Conservation (phyloP, 2,888 invertebrate species). For the Macaria notata region DNA sequence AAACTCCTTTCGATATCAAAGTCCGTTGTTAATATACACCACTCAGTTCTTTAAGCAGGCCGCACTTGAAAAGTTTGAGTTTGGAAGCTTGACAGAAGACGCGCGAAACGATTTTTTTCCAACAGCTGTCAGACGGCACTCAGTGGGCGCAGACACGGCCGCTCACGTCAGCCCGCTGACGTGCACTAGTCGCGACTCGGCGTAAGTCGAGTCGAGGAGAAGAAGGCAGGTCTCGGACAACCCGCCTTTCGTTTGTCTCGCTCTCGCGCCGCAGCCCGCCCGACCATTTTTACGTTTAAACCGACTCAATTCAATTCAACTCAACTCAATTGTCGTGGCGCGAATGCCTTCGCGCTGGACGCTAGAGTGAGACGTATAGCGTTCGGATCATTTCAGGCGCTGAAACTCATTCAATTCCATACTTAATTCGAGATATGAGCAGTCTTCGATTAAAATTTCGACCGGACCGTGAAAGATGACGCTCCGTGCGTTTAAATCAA, state of each 20-base stretch:
- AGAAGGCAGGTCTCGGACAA: slow-evolving; percentile 80
- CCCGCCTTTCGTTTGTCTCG: slow-evolving; percentile 81
- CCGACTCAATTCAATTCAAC: slow-evolving; percentile 82
- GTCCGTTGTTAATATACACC: slow-evolving; percentile 42
- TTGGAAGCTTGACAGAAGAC: slow-evolving; percentile 57
- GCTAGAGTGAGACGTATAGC: slow-evolving; percentile 78
- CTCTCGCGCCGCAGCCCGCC: slow-evolving; percentile 74
- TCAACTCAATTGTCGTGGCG: slow-evolving; percentile 81
- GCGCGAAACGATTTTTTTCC: slow-evolving; percentile 73
- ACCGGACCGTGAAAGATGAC: slow-evolving; percentile 43
- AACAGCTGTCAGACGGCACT: slow-evolving; percentile 62
- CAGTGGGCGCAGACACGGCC: slow-evolving; percentile 61
- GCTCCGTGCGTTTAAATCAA: slow-evolving; percentile 59
- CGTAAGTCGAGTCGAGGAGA: slow-evolving; percentile 80
- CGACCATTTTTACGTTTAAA: slow-evolving; percentile 80
- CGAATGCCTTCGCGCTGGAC: slow-evolving; percentile 78
- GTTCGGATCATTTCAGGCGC: slow-evolving; percentile 56
- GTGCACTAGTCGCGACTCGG: slow-evolving; percentile 78
- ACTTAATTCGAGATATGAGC: slow-evolving; percentile 31
- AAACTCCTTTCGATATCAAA: slow-evolving; percentile 48
- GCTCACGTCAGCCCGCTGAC: slow-evolving; percentile 76
- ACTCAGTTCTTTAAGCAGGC: slow-evolving; percentile 53
- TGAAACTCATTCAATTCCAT: slow-evolving; percentile 43
- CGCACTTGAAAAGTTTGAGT: slow-evolving; percentile 67
- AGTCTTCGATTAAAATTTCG: slow-evolving; percentile 32